Conservation (phyloP, 2,113 vertebrate genomes). For the Tringa solitaria region DNA sequence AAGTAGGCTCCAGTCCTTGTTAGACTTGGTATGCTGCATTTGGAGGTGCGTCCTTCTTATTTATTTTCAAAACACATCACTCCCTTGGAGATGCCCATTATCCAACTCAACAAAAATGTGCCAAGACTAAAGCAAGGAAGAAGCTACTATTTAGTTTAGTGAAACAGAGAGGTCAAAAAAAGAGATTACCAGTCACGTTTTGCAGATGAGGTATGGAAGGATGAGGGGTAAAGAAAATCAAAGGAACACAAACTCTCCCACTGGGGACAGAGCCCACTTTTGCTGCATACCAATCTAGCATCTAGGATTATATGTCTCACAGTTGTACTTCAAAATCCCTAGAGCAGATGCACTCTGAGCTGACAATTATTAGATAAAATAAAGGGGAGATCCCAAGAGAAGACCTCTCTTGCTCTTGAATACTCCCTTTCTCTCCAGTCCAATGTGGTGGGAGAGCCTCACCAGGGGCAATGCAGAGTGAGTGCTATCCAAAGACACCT, state of each 20-base stretch:
- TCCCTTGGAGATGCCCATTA: background rate
- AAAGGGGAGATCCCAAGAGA: background rate
- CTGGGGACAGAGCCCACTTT: background rate
- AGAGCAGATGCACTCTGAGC: fast-evolving
- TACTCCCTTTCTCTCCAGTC: background rate
- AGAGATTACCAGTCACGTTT: background rate
- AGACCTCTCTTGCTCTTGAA: background rate
- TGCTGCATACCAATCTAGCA: background rate
- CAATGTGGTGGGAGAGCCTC: background rate
- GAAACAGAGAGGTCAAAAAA: background rate
- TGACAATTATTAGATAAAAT: background rate
- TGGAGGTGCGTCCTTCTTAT: background rate
- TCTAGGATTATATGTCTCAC: fast-evolving
- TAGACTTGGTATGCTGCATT: background rate
- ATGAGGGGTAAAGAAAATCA: background rate
- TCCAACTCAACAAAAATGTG: background rate
- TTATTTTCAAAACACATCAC: background rate
- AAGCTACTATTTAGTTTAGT: background rate
- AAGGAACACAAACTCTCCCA: background rate
- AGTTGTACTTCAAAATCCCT: background rate
- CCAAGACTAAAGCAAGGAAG: background rate
- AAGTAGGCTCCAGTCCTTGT: background rate
- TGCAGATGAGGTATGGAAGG: background rate
- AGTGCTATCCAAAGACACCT: background rate
- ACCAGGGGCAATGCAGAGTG: background rate